These are phyloP conservation scores for Thaumatotibia leucotreta DNA, from an alignment of 1,140 invertebrate species.

Conservation along the genomic window DNA sequence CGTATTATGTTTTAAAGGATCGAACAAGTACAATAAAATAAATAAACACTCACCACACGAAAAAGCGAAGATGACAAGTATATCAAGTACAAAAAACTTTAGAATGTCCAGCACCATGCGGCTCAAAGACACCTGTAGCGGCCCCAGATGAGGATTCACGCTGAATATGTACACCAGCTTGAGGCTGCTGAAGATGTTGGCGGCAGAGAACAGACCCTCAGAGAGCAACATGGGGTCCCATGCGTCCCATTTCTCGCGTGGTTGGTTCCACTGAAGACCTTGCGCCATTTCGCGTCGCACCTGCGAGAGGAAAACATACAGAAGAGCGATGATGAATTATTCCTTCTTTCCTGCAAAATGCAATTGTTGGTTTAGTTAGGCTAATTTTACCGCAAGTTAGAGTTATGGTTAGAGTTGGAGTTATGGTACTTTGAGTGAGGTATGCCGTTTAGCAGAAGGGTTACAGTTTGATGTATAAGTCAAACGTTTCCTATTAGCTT, in stretches of 20 bases:
- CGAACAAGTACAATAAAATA: no score
- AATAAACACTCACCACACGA: conserved; percentile 96
- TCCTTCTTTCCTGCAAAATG: no score
- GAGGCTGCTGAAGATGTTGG: conserved; percentile 97
- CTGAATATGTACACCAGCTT: conserved; percentile 99
- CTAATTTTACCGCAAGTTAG: no score
- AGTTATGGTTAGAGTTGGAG: no score
- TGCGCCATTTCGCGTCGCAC: conserved; percentile 81
- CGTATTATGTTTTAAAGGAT: no score
- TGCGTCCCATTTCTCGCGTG: conserved; percentile 93
- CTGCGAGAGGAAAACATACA: no score
- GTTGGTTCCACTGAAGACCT: conserved; percentile 77
- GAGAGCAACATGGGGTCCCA: conserved; percentile 98
- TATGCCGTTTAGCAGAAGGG: no score
- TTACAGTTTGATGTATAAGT: no score
- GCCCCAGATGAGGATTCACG: conserved; percentile 98
- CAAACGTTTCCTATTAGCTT: no score
- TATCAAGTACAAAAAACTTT: conserved; percentile 97
- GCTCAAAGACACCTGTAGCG: conserved; percentile 97
- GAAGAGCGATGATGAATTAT: no score
- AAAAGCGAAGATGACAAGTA: conserved; percentile 97
- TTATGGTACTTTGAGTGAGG: no score
- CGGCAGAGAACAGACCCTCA: conserved; percentile 97
- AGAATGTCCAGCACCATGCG: conserved; percentile 99
- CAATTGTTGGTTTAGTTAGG: no score